Base-by-base conservation (phyloP, 2,888 invertebrate genomes). In the Stenoptilia bipunctidactyla region DNA sequence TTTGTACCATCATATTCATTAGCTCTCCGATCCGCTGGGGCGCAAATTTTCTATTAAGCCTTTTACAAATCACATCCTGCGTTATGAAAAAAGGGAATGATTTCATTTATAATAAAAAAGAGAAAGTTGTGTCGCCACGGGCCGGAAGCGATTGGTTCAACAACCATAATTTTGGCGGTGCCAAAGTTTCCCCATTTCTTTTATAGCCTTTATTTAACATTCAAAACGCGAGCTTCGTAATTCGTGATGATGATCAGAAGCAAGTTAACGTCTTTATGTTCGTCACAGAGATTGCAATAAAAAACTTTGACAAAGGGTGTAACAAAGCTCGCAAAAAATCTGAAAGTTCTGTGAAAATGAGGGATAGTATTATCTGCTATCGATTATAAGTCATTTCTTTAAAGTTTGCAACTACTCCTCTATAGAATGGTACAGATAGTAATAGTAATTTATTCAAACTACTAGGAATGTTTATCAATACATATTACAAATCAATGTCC, bases 251-350 rank as follows among this genome's bases (percentile, higher is more conserved):
- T 71, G 72, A 73, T 75, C 72, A 68, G 63, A 56, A 62, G 56
- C 55, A 63, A 60, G 70, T 71, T 73, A 71, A 70, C 64, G 67
- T 59, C 65, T 67, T 67, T 66, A 63, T 67, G 67, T 68, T 68
- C 66, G 57, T 62, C 68, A 66, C 60, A 59, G 50, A 64, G 61
- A 55, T 66, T 51, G 55, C 61, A 62, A 59, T 20, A 20, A 20
- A 20, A 20, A 20, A 3, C 8, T 20, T 20, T 3, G 8, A 8
- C 3, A 20, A 20, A 8, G 20, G 20, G 20, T n/a, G 20, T 20
- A 20, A 8, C 3, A 20, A 20, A 8, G 20, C 4, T 3, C n/a
- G 20, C 8, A 20, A 20, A 20, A 20, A 20, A 5, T 20, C 8
- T 20, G 20, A 8, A 66, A 65, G 65, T 60, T 58, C 50, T 62